phyloP scores from a whole-genome alignment of 2,888 invertebrate species.

The Craniophora ligustri region DNA sequence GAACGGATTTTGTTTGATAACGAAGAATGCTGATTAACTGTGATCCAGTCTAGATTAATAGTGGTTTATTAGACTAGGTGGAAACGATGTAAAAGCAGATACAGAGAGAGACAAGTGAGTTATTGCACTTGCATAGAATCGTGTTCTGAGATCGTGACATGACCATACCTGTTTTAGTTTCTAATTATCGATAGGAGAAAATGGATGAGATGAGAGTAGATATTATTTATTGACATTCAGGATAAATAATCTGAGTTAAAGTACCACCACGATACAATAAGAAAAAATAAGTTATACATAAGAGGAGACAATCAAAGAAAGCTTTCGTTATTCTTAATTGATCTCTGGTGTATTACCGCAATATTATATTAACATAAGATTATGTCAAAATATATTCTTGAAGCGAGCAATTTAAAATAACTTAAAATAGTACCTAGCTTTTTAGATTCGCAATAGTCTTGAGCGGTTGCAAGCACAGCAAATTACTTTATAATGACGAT shows the following conservation, averaged over 20 bases:
- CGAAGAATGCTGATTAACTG: conserved; percentile 37
- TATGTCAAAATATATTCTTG: conserved; percentile 18
- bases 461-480: no score
- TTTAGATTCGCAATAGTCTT: no score
- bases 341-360: no score
- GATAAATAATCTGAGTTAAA: conserved; percentile 57
- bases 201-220: no score
- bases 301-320: no score
- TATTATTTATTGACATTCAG: conserved; percentile 59
- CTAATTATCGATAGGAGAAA: conserved; percentile 72
- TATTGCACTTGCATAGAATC: conserved; percentile 62
- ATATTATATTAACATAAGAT: conserved; percentile 51
- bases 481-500: conserved; percentile 33
- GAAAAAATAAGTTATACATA: conserved; percentile 53
- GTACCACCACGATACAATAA: conserved; percentile 50
- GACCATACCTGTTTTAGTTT: conserved; percentile 71
- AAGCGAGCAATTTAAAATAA: no score
- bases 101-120: conserved; percentile 54
- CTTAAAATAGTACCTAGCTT: no score
- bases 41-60: conserved; percentile 44
- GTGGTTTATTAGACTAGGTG: conserved; percentile 40
- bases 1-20: conserved; percentile 34
- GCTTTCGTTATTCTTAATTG: no score
- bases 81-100: conserved; percentile 48
- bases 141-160: conserved; percentile 69